Evolutionary conservation across 2,888 invertebrate genomes (phyloP), one percentile per base, ranked within the genome.

Genomic region (Enoplolaimus lenunculus): DNA sequence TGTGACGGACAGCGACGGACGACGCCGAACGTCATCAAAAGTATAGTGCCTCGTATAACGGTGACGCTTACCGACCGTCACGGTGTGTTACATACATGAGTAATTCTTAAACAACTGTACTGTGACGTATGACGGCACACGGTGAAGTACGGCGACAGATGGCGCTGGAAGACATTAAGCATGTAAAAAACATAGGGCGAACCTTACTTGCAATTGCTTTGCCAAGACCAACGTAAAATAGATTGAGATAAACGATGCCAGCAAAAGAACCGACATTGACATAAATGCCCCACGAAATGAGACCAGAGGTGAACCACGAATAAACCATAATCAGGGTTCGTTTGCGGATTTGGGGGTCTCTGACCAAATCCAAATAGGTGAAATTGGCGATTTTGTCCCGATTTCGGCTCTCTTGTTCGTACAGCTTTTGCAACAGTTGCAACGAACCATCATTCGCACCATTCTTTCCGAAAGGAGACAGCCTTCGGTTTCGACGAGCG

Each of bases 231-330:
- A 7, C 13, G 7, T 30, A n/a, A 62, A 62, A 62, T 7, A 62
- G 16, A n/a, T 62, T 62, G 7, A 62, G 7, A 62, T 62, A 62
- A 33, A 62, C 64, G 64, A 13, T 62, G 7, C 64, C 64, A 7
- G 64, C 30, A 26, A 62, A 26, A n/a, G 31, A 62, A 62, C 64
- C 31, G 64, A 62, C 30, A 62, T 62, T 62, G n/a, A 33, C 28
- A n/a, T 62, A 62, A 26, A 62, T 62, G 28, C 64, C 64, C 64
- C 64, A 62, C 30, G 64, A 62, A 13, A 62, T n/a, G 28, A 62
- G 64, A 26, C 64, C 64, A 26, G 64, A 62, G n/a, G 7, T 13
- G 64, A 62, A 62, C 64, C 64, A 62, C 30, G 26, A 26, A 62
- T 30, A 62, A 26, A 26, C 31, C 13, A 62, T 7, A 7, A 26